phyloP scores from a whole-genome alignment of 1,140 invertebrate genomes.

The Aphidius gifuensis region DNA sequence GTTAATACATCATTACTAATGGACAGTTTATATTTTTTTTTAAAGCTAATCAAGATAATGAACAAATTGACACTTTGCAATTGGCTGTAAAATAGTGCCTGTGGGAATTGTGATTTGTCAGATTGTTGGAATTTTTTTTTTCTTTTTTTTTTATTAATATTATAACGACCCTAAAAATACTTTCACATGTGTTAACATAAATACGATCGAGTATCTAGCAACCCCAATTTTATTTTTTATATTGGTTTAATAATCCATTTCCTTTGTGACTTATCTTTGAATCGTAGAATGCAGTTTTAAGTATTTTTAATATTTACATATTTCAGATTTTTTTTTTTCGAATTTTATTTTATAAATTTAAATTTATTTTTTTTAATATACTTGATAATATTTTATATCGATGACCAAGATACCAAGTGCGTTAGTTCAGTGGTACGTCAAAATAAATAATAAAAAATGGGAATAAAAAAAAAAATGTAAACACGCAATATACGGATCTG shows the following conservation, averaged over 20 bases:
- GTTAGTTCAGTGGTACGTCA: background rate
- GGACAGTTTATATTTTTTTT: slow-evolving; percentile 9
- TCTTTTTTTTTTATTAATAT: too few species aligned
- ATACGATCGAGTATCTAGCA: too few species aligned
- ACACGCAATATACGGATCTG: slow-evolving; percentile 50
- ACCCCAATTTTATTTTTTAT: too few species aligned
- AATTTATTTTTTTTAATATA: background rate
- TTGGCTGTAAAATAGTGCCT: background rate
- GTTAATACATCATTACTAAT: slow-evolving; percentile 23
- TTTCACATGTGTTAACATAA: too few species aligned
- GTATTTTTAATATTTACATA: too few species aligned
- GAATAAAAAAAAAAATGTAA: slow-evolving; percentile 5
- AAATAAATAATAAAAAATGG: slow-evolving; percentile 10
- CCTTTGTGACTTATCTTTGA: too few species aligned
- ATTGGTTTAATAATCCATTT: too few species aligned
- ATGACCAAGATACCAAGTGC: background rate
- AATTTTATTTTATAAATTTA: background rate
- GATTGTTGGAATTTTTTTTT: too few species aligned
- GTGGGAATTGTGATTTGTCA: too few species aligned
- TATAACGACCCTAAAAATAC: too few species aligned
- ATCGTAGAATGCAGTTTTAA: too few species aligned
- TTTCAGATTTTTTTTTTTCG: too few species aligned
- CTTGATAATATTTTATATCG: background rate
- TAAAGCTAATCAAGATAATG: slow-evolving; percentile 18
- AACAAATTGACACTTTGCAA: slow-evolving; percentile 6